Conservation (phyloP, 2,888 invertebrate genomes). For the Rhyacophila evoluta region DNA sequence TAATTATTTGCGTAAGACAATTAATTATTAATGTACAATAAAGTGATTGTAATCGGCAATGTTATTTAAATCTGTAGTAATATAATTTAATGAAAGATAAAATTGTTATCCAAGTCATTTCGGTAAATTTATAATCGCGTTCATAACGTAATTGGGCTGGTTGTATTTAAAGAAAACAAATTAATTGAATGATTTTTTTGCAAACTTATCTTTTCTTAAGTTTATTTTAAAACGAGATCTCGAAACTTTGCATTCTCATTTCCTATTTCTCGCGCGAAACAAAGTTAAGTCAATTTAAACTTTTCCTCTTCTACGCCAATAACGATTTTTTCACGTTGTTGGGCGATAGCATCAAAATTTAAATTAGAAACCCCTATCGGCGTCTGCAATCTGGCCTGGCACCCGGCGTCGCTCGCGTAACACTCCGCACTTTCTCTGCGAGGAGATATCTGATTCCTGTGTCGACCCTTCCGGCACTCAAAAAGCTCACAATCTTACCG, state of each 20-base stretch:
- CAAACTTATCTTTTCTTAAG: too few species aligned
- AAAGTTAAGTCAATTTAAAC: constrained; percentile 11
- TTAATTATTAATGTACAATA: too few species aligned
- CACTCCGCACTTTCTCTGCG: constrained; percentile 3
- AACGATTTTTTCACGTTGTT: constrained; percentile 14
- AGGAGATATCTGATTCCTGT: constrained; percentile 18
- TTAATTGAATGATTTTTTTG: too few species aligned
- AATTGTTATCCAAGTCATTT: too few species aligned
- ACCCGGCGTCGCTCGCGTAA: background rate
- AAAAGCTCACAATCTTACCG: constrained; percentile 9
- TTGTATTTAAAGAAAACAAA: too few species aligned
- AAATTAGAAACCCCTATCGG: constrained; percentile 49
- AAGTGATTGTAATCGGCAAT: too few species aligned
- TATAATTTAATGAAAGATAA: too few species aligned
- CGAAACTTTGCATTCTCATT: background rate
- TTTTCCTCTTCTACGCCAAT: background rate
- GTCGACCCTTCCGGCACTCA: constrained; percentile 14
- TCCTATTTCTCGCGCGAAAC: constrained; percentile 15
- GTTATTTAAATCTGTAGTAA: too few species aligned
- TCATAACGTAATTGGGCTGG: too few species aligned
- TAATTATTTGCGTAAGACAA: too few species aligned
- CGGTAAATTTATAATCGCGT: too few species aligned
- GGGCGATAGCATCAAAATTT: constrained; percentile 39
- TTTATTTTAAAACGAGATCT: background rate
- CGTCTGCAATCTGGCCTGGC: constrained; percentile 22